Evolutionary conservation across 2,888 invertebrate species (phyloP).

Genomic region (Tenthredo scrophulariae): DNA sequence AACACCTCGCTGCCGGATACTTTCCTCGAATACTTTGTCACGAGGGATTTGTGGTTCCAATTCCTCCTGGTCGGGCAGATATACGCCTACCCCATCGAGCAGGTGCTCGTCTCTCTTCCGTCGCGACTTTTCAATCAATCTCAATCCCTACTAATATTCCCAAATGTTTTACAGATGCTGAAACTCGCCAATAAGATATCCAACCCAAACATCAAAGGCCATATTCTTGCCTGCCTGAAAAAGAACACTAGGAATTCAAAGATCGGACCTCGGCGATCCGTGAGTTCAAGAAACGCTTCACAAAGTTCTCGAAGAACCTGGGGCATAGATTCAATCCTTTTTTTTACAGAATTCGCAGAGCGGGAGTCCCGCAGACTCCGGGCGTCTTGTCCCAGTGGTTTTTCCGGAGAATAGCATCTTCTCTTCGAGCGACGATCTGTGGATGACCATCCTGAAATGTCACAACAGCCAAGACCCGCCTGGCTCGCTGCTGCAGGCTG

Average conservation of each 20-base stretch:
- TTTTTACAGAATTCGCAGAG: constrained; percentile 44
- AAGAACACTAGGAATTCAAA: constrained; percentile 76
- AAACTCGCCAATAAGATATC: constrained; percentile 81
- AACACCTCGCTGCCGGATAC: constrained; percentile 81
- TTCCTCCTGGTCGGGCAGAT: constrained; percentile 86
- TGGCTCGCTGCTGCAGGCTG: constrained; percentile 82
- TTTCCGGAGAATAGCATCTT: constrained; percentile 79
- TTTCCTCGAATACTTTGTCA: constrained; percentile 82
- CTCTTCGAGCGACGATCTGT: constrained; percentile 79
- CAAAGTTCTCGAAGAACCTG: neutral
- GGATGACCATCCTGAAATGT: constrained; percentile 84
- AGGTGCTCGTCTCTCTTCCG: constrained; percentile 75
- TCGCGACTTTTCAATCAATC: neutral
- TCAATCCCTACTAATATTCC: neutral
- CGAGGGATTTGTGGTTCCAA: constrained; percentile 85
- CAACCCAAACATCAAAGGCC: constrained; percentile 81
- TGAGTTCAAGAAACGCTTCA: constrained; percentile 10
- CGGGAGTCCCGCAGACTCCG: constrained; percentile 58
- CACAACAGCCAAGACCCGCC: constrained; percentile 87
- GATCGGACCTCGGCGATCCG: constrained; percentile 69
- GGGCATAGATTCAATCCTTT: neutral
- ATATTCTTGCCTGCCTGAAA: constrained; percentile 76
- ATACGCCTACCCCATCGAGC: constrained; percentile 84
- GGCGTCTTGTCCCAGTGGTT: constrained; percentile 74
- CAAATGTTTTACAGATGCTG: constrained; percentile 69